A percentile compares a stretch with the other conserved stretches of the same genome.
Conservation (phyloP, 1,140 invertebrate genomes). For the Cylas formicarius region DNA sequence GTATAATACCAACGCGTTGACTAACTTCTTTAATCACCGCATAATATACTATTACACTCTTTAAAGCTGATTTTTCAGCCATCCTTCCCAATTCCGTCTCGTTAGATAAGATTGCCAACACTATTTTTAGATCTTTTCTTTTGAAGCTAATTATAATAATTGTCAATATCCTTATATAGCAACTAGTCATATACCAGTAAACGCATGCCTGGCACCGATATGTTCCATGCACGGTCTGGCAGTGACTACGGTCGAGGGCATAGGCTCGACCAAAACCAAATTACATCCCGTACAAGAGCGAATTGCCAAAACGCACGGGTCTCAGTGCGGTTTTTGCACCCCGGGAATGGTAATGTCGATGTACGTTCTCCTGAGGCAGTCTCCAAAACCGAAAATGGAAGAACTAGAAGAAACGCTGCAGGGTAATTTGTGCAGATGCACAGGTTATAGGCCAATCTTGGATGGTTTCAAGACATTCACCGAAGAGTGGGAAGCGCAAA, state of each 20-base stretch:
- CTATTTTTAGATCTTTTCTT: too few species aligned
- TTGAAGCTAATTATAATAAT: too few species aligned
- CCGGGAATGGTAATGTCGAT: slow-evolving; percentile 90
- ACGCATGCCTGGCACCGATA: slow-evolving; percentile 80
- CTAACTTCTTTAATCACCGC: too few species aligned
- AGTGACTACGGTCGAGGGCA: slow-evolving; percentile 85
- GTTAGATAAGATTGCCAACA: too few species aligned
- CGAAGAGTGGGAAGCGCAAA: slow-evolving; percentile 60
- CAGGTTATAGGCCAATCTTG: slow-evolving; percentile 83
- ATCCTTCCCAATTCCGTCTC: too few species aligned
- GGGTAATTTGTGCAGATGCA: slow-evolving; percentile 86
- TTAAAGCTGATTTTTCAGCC: too few species aligned
- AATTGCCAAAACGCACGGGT: slow-evolving; percentile 79
- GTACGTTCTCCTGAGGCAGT: slow-evolving; percentile 71
- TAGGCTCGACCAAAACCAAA: slow-evolving; percentile 62
- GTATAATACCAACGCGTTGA: too few species aligned
- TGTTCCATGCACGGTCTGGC: slow-evolving; percentile 77
- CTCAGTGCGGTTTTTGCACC: slow-evolving; percentile 87
- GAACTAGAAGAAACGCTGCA: slow-evolving; percentile 79
- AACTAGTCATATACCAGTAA: slow-evolving; percentile 83
- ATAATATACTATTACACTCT: too few species aligned
- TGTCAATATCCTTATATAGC: too few species aligned
- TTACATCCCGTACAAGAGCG: slow-evolving; percentile 81
- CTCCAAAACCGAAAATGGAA: slow-evolving; percentile 54
- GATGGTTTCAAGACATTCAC: slow-evolving; percentile 80